These are phyloP conservation scores for Orchestes rusci DNA, from an alignment of 2,888 invertebrate genomes.

Conservation along the genomic window DNA sequence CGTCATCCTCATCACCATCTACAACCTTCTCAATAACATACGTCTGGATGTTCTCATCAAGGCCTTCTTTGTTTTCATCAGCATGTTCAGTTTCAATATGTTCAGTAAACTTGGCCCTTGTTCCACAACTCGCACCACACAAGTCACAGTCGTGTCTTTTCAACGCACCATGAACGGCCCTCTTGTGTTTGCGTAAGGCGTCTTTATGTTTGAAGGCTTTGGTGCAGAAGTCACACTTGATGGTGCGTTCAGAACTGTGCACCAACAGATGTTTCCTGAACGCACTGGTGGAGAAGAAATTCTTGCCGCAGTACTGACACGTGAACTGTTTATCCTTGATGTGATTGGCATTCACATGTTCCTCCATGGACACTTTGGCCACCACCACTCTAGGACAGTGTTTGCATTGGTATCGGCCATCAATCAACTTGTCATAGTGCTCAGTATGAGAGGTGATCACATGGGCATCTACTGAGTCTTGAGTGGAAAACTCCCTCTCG, in stretches of 20 bases:
- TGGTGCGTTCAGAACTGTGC: slow-evolving; percentile 14
- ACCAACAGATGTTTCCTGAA: slow-evolving; percentile 43
- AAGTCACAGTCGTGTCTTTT: background rate
- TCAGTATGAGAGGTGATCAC: slow-evolving; percentile 12
- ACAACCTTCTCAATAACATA: background rate
- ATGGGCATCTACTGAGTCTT: slow-evolving; percentile 14
- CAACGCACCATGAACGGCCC: slow-evolving; percentile 4
- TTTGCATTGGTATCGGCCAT: slow-evolving; percentile 16
- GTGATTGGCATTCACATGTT: slow-evolving; percentile 15
- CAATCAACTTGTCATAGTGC: slow-evolving; percentile 14
- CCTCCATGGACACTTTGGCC: slow-evolving; percentile 17
- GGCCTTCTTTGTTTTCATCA: background rate
- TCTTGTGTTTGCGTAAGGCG: slow-evolving; percentile 30
- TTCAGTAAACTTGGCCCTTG: background rate
- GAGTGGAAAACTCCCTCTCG: slow-evolving; percentile 9
- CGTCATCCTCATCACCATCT: slow-evolving; percentile 4
- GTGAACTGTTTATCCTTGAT: slow-evolving; percentile 5
- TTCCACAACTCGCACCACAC: background rate
- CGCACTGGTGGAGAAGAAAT: slow-evolving; percentile 46
- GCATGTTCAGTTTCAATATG: slow-evolving; percentile 1
- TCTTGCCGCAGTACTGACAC: slow-evolving; percentile 39
- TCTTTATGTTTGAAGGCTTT: slow-evolving; percentile 21
- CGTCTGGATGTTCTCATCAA: too few relatives aligned
- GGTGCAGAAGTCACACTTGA: slow-evolving; percentile 21
- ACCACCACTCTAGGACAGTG: slow-evolving; percentile 18